A percentile compares a stretch with the other conserved stretches of the same genome.
These are phyloP conservation scores for Corvus moneduloides DNA, from an alignment of 2,113 vertebrate genomes.

Conservation along the genomic window DNA sequence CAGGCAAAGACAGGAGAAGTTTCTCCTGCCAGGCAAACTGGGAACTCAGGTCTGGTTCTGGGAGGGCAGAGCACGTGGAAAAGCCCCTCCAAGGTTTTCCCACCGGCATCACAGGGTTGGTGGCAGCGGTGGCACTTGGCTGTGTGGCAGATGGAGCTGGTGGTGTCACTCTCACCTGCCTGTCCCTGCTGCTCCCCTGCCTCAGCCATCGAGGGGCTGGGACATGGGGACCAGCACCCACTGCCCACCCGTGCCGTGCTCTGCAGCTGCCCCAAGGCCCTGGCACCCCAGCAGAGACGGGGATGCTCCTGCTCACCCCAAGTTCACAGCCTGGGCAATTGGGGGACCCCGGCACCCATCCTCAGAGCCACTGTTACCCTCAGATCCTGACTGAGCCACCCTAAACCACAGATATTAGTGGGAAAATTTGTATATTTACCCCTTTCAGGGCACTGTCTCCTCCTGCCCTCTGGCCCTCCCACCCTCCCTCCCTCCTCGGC, in stretches of 20 bases:
- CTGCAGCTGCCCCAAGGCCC: not conserved
- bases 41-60: not conserved
- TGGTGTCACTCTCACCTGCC: not conserved
- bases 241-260: rapidly evolving
- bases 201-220: not conserved
- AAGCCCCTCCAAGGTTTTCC: not conserved
- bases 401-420: not conserved
- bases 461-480: not conserved
- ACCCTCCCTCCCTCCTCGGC: rapidly evolving
- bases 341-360: rapidly evolving
- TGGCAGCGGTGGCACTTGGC: not conserved
- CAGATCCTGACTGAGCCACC: not conserved
- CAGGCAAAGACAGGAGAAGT: rapidly evolving
- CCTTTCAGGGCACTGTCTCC: not conserved
- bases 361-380: not conserved
- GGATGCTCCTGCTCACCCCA: not conserved
- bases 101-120: rapidly evolving
- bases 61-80: not conserved
- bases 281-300: rapidly evolving
- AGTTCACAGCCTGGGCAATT: not conserved
- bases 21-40: not conserved
- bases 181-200: not conserved
- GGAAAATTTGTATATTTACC: not conserved
- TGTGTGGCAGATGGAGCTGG: not conserved
- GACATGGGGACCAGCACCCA: not conserved